Percentiles rank a stretch among this genome's conserved stretches.
These are phyloP conservation scores for Columba janthina DNA, from an alignment of 2,113 vertebrate genomes.

Conservation along the genomic window DNA sequence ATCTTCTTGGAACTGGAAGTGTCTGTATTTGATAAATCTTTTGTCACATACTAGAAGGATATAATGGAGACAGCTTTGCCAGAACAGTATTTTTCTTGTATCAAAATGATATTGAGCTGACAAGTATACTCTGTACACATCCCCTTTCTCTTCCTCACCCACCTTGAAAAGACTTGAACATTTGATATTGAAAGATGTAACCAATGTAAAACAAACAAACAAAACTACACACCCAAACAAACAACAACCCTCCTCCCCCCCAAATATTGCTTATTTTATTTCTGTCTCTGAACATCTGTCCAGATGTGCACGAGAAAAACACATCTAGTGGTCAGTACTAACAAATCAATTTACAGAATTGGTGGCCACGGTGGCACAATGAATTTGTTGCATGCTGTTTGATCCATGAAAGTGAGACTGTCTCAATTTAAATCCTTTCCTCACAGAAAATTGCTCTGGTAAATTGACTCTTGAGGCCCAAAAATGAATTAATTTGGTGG, in stretches of 20 bases:
- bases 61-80: neutral
- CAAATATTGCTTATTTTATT: neutral
- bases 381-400: neutral
- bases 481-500: conserved; percentile 34
- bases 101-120: neutral
- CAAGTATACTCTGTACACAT: neutral
- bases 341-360: conserved; percentile 8
- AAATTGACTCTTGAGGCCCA: neutral
- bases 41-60: neutral
- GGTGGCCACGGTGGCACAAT: neutral
- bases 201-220: neutral
- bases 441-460: conserved; percentile 33
- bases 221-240: neutral
- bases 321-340: neutral
- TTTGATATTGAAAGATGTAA: neutral
- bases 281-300: neutral
- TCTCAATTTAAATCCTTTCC: conserved; percentile 28
- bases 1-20: neutral
- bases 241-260: no score
- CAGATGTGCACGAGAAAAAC: neutral
- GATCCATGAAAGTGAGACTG: neutral
- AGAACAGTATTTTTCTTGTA: neutral
- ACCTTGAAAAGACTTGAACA: neutral
- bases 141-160: neutral
- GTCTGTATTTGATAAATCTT: neutral